Evolutionary conservation across 2,113 vertebrate genomes (phyloP).

Genomic region (Castor canadensis): DNA sequence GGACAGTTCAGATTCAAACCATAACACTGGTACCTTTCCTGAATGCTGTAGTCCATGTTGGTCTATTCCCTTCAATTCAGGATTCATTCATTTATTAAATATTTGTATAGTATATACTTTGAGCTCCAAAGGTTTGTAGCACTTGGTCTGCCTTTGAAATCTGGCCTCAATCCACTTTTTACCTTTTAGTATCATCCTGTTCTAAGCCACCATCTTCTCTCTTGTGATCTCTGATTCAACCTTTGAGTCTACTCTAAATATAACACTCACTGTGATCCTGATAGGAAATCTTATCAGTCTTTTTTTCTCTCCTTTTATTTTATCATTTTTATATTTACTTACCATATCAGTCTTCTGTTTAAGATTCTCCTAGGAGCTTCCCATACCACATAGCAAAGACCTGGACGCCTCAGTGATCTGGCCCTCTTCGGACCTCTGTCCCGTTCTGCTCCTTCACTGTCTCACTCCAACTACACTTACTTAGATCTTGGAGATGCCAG

Average conservation of each 20-base stretch:
- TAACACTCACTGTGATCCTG: not conserved
- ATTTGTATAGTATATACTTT: not conserved
- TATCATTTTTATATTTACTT: too few relatives aligned
- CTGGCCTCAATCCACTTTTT: not conserved
- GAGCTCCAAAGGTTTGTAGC: not conserved
- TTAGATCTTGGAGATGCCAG: not conserved
- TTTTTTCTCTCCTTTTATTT: too few relatives aligned
- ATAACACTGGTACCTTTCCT: not conserved
- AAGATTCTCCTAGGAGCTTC: not conserved
- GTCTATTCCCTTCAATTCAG: not conserved
- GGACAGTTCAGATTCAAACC: too few relatives aligned
- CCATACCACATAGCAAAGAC: not conserved
- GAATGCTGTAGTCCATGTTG: not conserved
- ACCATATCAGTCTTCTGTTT: too few relatives aligned
- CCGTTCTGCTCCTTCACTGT: not conserved
- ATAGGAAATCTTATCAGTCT: not conserved
- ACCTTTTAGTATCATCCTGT: not conserved
- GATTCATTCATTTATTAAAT: not conserved
- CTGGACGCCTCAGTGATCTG: not conserved
- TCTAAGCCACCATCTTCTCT: not conserved
- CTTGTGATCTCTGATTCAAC: not conserved
- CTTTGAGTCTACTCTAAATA: not conserved
- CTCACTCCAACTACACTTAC: not conserved
- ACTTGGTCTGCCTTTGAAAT: not conserved
- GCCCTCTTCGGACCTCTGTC: not conserved